Conservation (phyloP, 2,113 vertebrate species). For the Pseudolaguvia tuberculata region DNA sequence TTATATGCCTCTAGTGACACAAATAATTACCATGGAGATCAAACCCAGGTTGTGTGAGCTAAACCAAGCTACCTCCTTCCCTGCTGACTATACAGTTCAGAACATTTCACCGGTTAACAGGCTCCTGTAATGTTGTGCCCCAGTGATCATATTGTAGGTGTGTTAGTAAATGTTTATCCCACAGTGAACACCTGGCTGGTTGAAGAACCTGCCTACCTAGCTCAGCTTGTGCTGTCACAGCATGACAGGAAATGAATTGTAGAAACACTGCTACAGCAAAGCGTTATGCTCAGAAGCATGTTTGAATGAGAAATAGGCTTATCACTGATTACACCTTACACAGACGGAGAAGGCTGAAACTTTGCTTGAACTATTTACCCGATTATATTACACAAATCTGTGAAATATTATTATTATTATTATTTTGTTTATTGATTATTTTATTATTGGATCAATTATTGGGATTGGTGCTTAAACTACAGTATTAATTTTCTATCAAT, state of each 20-base stretch:
- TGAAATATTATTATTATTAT: no score
- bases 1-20: neutral
- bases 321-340: slow-evolving; percentile 30
- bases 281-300: slow-evolving; percentile 1
- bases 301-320: neutral
- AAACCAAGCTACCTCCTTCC: slow-evolving; percentile 2
- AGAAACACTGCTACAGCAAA: slow-evolving; percentile 12
- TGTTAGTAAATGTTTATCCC: slow-evolving; percentile 47
- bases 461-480: neutral
- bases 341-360: slow-evolving; percentile 8
- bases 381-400: slow-evolving; percentile 13
- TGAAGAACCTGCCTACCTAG: slow-evolving; percentile 33
- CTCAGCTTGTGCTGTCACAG: slow-evolving; percentile 21
- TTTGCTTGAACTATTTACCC: slow-evolving; percentile 15
- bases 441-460: neutral
- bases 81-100: slow-evolving; percentile 23
- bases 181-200: slow-evolving; percentile 53
- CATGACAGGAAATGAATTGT: slow-evolving; percentile 20
- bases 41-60: slow-evolving; percentile 13
- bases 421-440: slow-evolving; percentile 10
- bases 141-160: slow-evolving; percentile 38
- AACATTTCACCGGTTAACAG: slow-evolving; percentile 41
- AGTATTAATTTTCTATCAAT: neutral
- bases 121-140: slow-evolving; percentile 44
- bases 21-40: slow-evolving; percentile 37